Evolutionary conservation across 2,113 vertebrate species (phyloP).

Genomic region (crab-eating macaque (Macaca fascicularis)): T2T-MFA8v1.1 NC_088385.1:140230001-140230500

Average conservation of each 20-base stretch:
- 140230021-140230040: not conserved
- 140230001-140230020: not conserved
- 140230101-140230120: not conserved
- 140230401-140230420: not conserved
- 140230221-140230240: not conserved
- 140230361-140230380: not conserved
- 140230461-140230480: not conserved
- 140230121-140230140: not conserved
- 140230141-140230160: not conserved
- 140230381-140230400: not conserved
- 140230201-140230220: not conserved
- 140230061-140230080: not conserved
- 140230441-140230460: not conserved
- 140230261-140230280: not conserved
- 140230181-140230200: not conserved
- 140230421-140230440: not conserved
- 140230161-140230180: not conserved
- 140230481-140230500: not conserved
- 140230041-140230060: not conserved
- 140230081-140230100: too few relatives aligned
- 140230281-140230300: too few relatives aligned
- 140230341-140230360: fast-evolving
- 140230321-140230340: not conserved
- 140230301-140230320: not conserved
- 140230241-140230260: not conserved